A percentile compares a stretch with the other conserved stretches of the same genome.
Evolutionary conservation across 2,113 vertebrate genomes (phyloP).

Genomic region (Daboia siamensis): DNA sequence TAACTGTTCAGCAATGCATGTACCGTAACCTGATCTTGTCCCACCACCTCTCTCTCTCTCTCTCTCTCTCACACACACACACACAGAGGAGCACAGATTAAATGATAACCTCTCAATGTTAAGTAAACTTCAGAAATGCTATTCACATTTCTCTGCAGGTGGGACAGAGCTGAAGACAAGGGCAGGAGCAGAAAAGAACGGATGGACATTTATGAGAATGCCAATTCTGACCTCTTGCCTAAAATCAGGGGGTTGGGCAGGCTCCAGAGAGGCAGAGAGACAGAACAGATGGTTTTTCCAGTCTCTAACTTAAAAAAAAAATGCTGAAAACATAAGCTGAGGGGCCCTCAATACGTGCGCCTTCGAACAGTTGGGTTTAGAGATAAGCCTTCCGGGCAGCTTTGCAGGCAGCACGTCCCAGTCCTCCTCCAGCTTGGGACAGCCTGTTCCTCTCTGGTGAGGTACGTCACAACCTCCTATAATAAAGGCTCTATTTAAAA

Average conservation of each 20-base stretch:
- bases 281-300: background rate
- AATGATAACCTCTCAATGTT: background rate
- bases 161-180: background rate
- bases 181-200: background rate
- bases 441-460: background rate
- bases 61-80: background rate
- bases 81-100: background rate
- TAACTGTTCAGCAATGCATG: too few species aligned
- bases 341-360: background rate
- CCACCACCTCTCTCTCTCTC: too few species aligned
- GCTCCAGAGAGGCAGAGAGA: background rate
- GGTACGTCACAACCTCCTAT: background rate
- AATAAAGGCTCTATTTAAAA: background rate
- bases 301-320: background rate
- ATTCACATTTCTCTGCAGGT: background rate
- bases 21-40: background rate
- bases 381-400: conserved; percentile 18
- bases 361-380: background rate
- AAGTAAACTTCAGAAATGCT: background rate
- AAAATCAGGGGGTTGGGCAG: background rate
- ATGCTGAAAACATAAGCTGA: background rate
- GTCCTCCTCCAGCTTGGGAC: background rate
- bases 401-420: background rate
- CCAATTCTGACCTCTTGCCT: conserved; percentile 7
- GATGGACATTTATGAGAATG: background rate